phyloP scores from a whole-genome alignment of 2,888 invertebrate species.

The Drosophila trichaetosa region DNA sequence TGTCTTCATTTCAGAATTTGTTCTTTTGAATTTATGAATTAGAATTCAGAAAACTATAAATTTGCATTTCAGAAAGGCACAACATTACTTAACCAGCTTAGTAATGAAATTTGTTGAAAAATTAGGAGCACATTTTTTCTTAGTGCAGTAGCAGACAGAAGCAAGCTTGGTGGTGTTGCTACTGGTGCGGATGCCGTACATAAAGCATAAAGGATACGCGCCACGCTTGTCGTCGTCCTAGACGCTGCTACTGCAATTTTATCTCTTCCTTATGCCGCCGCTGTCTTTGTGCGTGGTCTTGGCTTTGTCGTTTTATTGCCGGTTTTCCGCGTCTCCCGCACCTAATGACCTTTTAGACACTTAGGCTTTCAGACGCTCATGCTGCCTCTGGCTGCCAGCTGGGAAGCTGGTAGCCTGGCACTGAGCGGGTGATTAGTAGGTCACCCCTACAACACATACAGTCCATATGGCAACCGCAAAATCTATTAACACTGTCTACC shows the following conservation, averaged over 20 bases:
- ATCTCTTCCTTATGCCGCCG: slow-evolving; percentile 69
- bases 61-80: neutral
- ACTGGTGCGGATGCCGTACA: slow-evolving; percentile 65
- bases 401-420: slow-evolving; percentile 14
- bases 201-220: slow-evolving; percentile 76
- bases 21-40: neutral
- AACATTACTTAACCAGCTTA: neutral
- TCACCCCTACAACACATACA: slow-evolving; percentile 11
- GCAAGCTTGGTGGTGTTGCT: slow-evolving; percentile 28
- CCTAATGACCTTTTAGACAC: slow-evolving; percentile 68
- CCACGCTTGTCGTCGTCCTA: slow-evolving; percentile 37
- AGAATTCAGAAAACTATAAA: neutral
- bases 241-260: slow-evolving; percentile 53
- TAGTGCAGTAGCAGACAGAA: slow-evolving; percentile 9
- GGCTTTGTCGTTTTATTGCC: slow-evolving; percentile 54
- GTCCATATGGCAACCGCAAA: slow-evolving; percentile 38
- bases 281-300: slow-evolving; percentile 60
- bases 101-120: neutral
- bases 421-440: slow-evolving; percentile 69
- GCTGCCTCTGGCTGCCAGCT: slow-evolving; percentile 27
- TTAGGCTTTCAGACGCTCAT: slow-evolving; percentile 36
- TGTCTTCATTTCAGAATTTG: neutral
- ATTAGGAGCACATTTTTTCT: neutral
- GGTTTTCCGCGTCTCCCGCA: slow-evolving; percentile 64
- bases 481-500: slow-evolving; percentile 65